Evolutionary conservation across 1,140 invertebrate species (phyloP).

Genomic region (Mylabris phalerata): DNA sequence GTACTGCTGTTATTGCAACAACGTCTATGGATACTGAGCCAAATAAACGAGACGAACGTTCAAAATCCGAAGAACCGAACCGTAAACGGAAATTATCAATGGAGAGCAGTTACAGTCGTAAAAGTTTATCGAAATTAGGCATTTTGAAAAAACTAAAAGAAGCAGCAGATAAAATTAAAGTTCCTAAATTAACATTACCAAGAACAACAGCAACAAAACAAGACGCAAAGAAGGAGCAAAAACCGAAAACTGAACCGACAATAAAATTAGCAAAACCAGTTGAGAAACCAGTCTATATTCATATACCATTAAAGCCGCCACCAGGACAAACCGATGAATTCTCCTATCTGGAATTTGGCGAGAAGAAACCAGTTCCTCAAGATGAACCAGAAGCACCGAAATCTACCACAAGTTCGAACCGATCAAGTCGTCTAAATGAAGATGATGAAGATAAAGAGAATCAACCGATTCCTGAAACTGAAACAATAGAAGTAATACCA

Average conservation of each 20-base stretch:
- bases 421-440: neutral
- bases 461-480: neutral
- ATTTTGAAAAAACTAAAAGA: slow-evolving; percentile 34
- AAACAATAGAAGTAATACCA: neutral
- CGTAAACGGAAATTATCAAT: slow-evolving; percentile 36
- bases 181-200: slow-evolving; percentile 31
- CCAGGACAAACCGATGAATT: slow-evolving; percentile 35
- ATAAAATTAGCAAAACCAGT: slow-evolving; percentile 3
- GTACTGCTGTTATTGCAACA: neutral
- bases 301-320: slow-evolving; percentile 40
- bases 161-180: slow-evolving; percentile 35
- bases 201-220: slow-evolving; percentile 21
- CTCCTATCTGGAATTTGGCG: slow-evolving; percentile 32
- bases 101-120: slow-evolving; percentile 36
- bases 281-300: slow-evolving; percentile 37
- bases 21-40: slow-evolving; percentile 5
- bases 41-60: slow-evolving; percentile 8
- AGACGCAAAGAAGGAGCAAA: neutral
- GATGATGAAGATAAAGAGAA: neutral
- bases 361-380: slow-evolving; percentile 2
- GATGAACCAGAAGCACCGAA: neutral
- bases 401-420: slow-evolving; percentile 13
- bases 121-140: slow-evolving; percentile 33
- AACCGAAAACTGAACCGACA: slow-evolving; percentile 9
- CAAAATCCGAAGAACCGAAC: slow-evolving; percentile 24